These are phyloP conservation scores for Percopsis transmontana DNA, from an alignment of 2,113 vertebrate species.

Conservation along the genomic window DNA sequence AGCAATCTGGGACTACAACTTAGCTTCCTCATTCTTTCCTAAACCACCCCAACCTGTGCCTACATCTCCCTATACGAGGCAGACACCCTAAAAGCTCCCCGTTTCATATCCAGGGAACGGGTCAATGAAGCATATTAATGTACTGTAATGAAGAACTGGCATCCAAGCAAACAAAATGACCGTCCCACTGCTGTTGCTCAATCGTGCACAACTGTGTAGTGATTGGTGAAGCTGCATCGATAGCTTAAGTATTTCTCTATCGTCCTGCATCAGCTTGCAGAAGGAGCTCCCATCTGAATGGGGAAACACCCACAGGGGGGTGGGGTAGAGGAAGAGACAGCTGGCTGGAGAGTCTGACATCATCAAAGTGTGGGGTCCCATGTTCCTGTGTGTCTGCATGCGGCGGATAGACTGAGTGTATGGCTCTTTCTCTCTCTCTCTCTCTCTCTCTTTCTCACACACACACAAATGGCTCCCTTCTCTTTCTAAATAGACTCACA, in stretches of 20 bases:
- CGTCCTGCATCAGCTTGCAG: conserved; percentile 52
- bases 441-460: conserved; percentile 15
- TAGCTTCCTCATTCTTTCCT: conserved; percentile 62
- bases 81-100: conserved; percentile 31
- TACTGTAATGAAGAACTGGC: conserved; percentile 14
- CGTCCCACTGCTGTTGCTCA: conserved; percentile 1
- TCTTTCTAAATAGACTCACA: conserved; percentile 40
- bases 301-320: conserved; percentile 76
- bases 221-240: not conserved
- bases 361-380: conserved; percentile 59
- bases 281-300: conserved; percentile 69
- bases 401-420: not conserved
- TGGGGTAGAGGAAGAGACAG: conserved; percentile 39
- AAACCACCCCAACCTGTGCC: conserved; percentile 22
- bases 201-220: not conserved
- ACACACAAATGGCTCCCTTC: conserved; percentile 39
- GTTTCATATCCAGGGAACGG: conserved; percentile 11
- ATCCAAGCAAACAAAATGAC: conserved; percentile 8
- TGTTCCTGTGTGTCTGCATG: conserved; percentile 44
- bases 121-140: conserved; percentile 24
- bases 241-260: conserved; percentile 19
- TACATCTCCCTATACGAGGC: conserved; percentile 30
- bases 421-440: not conserved
- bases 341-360: conserved; percentile 70
- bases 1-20: conserved; percentile 1